These are phyloP conservation scores for Scaptomyza flava DNA, from an alignment of 2,888 invertebrate species.

Conservation along the genomic window DNA sequence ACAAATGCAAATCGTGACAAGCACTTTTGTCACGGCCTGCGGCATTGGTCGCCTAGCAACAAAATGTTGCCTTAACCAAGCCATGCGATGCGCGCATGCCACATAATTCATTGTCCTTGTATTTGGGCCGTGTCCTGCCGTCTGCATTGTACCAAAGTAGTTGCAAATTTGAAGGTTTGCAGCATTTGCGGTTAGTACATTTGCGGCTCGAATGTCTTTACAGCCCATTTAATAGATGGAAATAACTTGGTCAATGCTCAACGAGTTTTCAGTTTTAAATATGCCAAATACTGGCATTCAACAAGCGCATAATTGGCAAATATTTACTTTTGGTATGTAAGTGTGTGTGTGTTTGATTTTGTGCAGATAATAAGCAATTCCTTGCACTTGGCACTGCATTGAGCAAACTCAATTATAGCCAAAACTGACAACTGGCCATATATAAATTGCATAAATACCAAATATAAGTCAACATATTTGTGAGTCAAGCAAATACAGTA, in stretches of 20 bases:
- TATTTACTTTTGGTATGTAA: constrained; percentile 30
- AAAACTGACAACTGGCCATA: constrained; percentile 10
- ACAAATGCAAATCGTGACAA: constrained; percentile 55
- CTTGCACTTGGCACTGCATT: constrained; percentile 7
- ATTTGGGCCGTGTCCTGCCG: constrained; percentile 22
- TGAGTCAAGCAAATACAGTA: constrained; percentile 20
- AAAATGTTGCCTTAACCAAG: constrained; percentile 30
- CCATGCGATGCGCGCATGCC: constrained; percentile 16
- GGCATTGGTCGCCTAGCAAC: constrained; percentile 33
- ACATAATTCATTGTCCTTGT: constrained; percentile 59
- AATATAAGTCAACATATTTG: constrained; percentile 17
- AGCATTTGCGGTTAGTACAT: constrained; percentile 17
- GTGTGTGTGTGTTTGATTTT: constrained; percentile 5
- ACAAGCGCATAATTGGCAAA: constrained; percentile 39
- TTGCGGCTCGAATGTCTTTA: constrained; percentile 11
- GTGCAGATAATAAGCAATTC: constrained; percentile 29
- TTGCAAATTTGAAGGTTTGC: constrained; percentile 13
- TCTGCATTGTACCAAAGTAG: constrained; percentile 25
- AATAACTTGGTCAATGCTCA: constrained; percentile 18
- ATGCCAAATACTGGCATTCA: neutral
- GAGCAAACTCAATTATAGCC: constrained; percentile 37
- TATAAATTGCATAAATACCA: constrained; percentile 20
- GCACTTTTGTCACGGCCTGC: constrained; percentile 51
- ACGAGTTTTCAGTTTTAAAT: constrained; percentile 7
- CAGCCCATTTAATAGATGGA: constrained; percentile 25